Evolutionary conservation across 2,797 vertebrate genomes (phyloP).

Genomic region (Scolopax rusticola): DNA sequence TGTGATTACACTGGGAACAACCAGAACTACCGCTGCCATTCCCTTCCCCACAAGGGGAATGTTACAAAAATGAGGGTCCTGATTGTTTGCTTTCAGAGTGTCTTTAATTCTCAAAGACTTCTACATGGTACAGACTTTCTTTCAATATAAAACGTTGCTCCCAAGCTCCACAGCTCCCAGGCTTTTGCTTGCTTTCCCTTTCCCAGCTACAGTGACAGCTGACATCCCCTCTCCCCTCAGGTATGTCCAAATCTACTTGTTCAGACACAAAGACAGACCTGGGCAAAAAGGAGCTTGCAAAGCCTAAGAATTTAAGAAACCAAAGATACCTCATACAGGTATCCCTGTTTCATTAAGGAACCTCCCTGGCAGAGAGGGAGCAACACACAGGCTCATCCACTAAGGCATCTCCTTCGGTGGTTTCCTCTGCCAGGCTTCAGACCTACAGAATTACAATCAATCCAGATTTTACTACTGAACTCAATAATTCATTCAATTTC

Average conservation of each 20-base stretch:
- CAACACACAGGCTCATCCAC: neutral
- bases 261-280: neutral
- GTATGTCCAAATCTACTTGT: neutral
- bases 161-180: neutral
- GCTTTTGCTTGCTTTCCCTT: neutral
- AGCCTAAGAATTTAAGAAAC: neutral
- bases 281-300: neutral
- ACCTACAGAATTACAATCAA: neutral
- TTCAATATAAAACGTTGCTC: neutral
- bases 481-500: neutral
- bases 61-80: neutral
- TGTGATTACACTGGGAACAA: slow-evolving; percentile 14
- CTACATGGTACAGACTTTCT: neutral
- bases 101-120: neutral
- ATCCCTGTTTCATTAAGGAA: neutral
- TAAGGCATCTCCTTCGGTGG: neutral
- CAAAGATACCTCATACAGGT: neutral
- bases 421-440: neutral
- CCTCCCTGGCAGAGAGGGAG: neutral
- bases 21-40: slow-evolving; percentile 34
- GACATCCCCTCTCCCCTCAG: neutral
- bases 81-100: slow-evolving; percentile 31
- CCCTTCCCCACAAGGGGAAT: neutral
- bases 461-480: neutral
- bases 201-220: neutral